phyloP scores from a whole-genome alignment of 2,113 vertebrate species.

The Cyphomyrus discorhynchus region DNA sequence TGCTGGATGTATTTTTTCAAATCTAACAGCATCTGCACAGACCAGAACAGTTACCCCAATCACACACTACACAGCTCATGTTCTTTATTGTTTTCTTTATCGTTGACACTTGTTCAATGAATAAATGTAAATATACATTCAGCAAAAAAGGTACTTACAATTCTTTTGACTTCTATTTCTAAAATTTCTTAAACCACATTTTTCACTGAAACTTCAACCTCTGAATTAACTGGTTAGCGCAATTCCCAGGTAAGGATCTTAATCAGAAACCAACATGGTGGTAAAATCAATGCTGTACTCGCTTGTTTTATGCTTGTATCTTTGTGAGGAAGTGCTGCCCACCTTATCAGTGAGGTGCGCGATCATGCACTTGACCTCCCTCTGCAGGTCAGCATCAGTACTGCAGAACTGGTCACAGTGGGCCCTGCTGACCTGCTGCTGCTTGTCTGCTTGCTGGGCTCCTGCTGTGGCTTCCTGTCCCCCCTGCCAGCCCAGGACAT shows the following conservation, averaged over 20 bases:
- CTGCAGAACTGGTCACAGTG: constrained; percentile 69
- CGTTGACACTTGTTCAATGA: no score
- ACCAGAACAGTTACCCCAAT: no score
- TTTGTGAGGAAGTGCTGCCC: not conserved
- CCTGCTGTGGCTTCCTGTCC: constrained; percentile 62
- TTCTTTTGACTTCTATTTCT: not conserved
- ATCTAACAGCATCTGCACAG: constrained; percentile 70
- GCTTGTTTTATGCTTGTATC: not conserved
- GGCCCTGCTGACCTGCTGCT: constrained; percentile 67
- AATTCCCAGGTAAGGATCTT: not conserved
- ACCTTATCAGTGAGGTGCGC: constrained; percentile 77
- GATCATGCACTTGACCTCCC: constrained; percentile 69
- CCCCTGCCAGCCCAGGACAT: constrained; percentile 61
- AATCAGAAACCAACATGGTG: no score
- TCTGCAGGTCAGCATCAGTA: constrained; percentile 71
- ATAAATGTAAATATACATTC: no score
- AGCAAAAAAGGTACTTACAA: no score
- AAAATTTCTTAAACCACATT: not conserved
- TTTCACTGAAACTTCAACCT: not conserved
- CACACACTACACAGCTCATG: not conserved
- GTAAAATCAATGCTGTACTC: not conserved
- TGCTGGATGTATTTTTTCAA: constrained; percentile 76
- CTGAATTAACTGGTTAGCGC: not conserved
- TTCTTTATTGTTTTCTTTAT: not conserved
- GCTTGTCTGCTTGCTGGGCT: constrained; percentile 62